Evolutionary conservation across 2,888 invertebrate genomes (phyloP), one percentile per base, ranked within the genome.

Genomic region (Darwinula stevensoni): DNA sequence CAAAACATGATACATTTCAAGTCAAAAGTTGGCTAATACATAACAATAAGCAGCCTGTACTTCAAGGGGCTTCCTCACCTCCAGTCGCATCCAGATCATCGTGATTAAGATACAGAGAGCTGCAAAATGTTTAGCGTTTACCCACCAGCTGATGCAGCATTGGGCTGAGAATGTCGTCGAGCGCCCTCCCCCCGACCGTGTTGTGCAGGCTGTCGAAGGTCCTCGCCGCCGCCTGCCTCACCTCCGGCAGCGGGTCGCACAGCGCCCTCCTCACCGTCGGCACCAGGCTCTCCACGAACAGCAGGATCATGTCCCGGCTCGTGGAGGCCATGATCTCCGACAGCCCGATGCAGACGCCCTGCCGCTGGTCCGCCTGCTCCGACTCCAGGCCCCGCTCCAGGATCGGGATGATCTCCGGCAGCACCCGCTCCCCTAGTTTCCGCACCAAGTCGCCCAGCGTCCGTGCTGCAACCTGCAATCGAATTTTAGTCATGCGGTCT

Each of bases 321-420:
- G 91, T 94, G 31, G 88, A 86, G 4, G 72, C 70, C 70, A 97
- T 86, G 45, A 97, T 97, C 61, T 97, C 94, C 1, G 84, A 78
- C 17, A 97, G 62, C 1, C 88, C 97, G 48, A 94, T 86, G 52
- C 97, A 94, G 5, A 97, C 94, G 39, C 97, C 97, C 54, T 94
- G 88, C 12, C 97, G 61, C 57, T 94, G 86, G 55, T 94, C 91
- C 1, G 84, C 59, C 40, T 76, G 70, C 30, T 76, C 72, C 1
- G 86, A 86, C 43, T 74, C 71, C 39, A 97, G 57, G 2, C 94
- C 94, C 39, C 68, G 62, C 54, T 94, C 91, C 40, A 97, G 57
- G 46, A 97, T 91, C 0, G 94, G 97, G 47, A 99, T 84, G 36
- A 97, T 91, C 57, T 94, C 91, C 0, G 88, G 91, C 38, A 97